Conservation (phyloP, 1,140 invertebrate species). For the Spodoptera frugiperda region DNA sequence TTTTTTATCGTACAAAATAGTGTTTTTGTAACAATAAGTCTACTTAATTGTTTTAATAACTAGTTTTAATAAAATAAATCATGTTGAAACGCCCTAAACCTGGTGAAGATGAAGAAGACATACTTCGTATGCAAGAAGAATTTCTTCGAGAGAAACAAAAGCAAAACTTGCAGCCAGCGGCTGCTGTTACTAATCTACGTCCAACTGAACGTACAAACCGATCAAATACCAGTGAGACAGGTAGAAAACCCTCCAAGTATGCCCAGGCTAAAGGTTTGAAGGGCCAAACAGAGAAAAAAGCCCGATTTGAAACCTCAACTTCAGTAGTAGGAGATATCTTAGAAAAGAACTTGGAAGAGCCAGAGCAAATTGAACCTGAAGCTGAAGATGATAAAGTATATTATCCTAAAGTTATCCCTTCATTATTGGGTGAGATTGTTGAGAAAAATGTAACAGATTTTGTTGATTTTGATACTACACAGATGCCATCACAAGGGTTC, state of each 20-base stretch:
- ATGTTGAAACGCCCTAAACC: conserved; percentile 89
- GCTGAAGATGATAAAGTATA: conserved; percentile 83
- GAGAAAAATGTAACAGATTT: conserved; percentile 84
- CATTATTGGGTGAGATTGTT: conserved; percentile 87
- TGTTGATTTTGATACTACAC: conserved; percentile 56
- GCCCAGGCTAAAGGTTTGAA: conserved; percentile 75
- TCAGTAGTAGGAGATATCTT: conserved; percentile 67
- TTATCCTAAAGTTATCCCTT: conserved; percentile 80
- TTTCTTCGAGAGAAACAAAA: conserved; percentile 87
- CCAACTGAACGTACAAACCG: conserved; percentile 67
- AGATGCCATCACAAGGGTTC: conserved; percentile 71
- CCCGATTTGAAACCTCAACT: conserved; percentile 54
- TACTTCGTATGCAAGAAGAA: conserved; percentile 90
- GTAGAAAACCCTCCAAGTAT: conserved; percentile 78
- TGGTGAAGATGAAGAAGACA: conserved; percentile 89
- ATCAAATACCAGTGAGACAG: conserved; percentile 45
- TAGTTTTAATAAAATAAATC: conserved; percentile 51
- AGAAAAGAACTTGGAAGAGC: conserved; percentile 72
- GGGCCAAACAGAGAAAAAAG: conserved; percentile 61
- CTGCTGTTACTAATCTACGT: conserved; percentile 87
- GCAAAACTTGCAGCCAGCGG: conserved; percentile 85
- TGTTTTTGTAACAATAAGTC: neutral
- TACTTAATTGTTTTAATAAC: neutral
- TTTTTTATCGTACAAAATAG: neutral
- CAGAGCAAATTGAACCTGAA: conserved; percentile 58